Conservation (phyloP, 1,140 invertebrate genomes). For the Plodia interpunctella region DNA sequence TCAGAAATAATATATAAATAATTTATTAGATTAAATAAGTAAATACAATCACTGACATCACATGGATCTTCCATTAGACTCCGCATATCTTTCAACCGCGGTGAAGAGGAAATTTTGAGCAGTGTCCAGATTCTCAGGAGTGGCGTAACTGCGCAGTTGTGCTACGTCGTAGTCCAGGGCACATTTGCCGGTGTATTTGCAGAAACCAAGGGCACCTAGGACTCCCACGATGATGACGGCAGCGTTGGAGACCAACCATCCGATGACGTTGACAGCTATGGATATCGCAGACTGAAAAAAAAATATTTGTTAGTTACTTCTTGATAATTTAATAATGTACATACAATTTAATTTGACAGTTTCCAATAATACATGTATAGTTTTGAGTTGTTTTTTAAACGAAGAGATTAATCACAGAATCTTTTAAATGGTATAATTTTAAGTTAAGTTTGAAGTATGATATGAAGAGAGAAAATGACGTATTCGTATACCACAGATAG, state of each 20-base stretch:
- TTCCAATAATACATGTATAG: no score
- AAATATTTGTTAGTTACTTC: background rate
- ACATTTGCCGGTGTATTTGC: constrained; percentile 24
- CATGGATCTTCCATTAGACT: constrained; percentile 7
- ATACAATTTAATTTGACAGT: no score
- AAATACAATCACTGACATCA: background rate
- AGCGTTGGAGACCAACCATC: constrained; percentile 18
- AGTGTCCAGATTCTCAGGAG: constrained; percentile 16
- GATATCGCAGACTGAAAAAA: constrained; percentile 13
- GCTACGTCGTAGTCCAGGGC: constrained; percentile 12
- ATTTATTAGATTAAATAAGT: background rate
- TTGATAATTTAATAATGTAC: no score
- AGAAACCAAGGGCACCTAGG: constrained; percentile 16
- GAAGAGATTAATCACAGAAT: no score
- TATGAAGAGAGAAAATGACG: no score
- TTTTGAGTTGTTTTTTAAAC: no score
- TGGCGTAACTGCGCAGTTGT: constrained; percentile 14
- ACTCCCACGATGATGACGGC: constrained; percentile 15
- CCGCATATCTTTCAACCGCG: constrained; percentile 18
- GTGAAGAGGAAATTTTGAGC: constrained; percentile 18
- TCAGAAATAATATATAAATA: no score
- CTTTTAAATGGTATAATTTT: no score
- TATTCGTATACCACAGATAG: no score
- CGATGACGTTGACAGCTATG: constrained; percentile 14
- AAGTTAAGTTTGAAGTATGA: no score